A percentile compares a stretch with the other conserved stretches of the same genome.
Evolutionary conservation across 1,140 invertebrate species (phyloP).

Genomic region (Oscheius sp.): DNA sequence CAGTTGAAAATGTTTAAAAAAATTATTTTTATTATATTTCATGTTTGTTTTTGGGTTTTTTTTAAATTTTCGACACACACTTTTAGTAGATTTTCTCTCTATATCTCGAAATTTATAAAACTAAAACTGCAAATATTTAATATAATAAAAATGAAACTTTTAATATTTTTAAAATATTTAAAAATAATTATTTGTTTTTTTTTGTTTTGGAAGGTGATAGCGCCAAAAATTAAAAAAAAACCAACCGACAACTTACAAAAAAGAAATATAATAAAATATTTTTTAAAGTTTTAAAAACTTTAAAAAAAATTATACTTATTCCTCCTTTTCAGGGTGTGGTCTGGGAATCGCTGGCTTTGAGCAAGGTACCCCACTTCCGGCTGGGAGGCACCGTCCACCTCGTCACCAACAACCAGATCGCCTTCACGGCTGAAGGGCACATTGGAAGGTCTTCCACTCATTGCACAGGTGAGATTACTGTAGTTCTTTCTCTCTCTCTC

Average conservation of each 20-base stretch:
- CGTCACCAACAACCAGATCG: conserved; percentile 87
- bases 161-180: background rate
- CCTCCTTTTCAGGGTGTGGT: conserved; percentile 72
- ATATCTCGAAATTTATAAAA: too few species aligned
- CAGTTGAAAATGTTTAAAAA: too few species aligned
- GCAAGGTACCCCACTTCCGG: conserved; percentile 79
- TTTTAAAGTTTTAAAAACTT: too few species aligned
- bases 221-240: too few species aligned
- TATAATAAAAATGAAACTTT: too few species aligned
- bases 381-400: conserved; percentile 88
- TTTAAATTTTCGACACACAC: background rate
- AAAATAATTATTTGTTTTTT: background rate
- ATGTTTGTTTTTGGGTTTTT: too few species aligned
- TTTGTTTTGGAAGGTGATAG: too few species aligned
- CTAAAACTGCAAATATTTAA: too few species aligned
- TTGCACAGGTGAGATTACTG: conserved; percentile 66
- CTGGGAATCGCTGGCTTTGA: conserved; percentile 82
- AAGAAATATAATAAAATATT: too few species aligned
- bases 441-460: conserved; percentile 73
- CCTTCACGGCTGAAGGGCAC: conserved; percentile 64
- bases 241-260: too few species aligned
- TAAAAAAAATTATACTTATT: background rate
- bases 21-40: too few species aligned
- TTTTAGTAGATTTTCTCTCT: background rate
- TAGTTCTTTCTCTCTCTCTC: background rate